Conservation (phyloP, 2,797 vertebrate species). For the Gymnoscopelus microlampas region DNA sequence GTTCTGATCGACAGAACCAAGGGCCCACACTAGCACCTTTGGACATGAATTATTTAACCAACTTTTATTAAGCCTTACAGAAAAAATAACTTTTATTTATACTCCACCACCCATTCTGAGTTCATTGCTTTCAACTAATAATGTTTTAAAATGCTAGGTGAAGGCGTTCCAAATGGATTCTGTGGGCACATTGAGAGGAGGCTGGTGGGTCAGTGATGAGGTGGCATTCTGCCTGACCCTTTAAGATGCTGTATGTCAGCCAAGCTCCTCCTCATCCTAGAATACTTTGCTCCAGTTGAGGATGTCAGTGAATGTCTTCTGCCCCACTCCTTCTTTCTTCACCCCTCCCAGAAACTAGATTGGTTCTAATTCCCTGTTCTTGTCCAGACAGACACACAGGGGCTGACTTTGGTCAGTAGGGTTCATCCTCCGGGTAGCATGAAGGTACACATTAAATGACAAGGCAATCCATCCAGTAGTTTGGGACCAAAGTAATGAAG, state of each 20-base stretch:
- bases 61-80: neutral
- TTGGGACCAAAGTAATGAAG: too few relatives aligned
- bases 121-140: neutral
- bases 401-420: neutral
- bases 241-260: neutral
- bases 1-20: constrained; percentile 2
- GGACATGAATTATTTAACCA: constrained; percentile 15
- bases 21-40: neutral
- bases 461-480: too few relatives aligned
- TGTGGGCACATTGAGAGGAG: neutral
- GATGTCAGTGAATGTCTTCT: neutral
- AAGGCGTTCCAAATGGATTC: neutral
- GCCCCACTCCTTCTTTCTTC: neutral
- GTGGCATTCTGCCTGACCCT: neutral
- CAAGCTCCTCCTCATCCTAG: constrained; percentile 1
- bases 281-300: neutral
- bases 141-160: too few relatives aligned
- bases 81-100: constrained; percentile 11
- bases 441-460: too few relatives aligned
- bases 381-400: neutral
- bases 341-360: neutral
- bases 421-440: too few relatives aligned
- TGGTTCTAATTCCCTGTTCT: neutral
- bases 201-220: neutral
- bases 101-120: neutral